Evolutionary conservation across 2,113 vertebrate genomes (phyloP).

Genomic region (Sander vitreus): DNA sequence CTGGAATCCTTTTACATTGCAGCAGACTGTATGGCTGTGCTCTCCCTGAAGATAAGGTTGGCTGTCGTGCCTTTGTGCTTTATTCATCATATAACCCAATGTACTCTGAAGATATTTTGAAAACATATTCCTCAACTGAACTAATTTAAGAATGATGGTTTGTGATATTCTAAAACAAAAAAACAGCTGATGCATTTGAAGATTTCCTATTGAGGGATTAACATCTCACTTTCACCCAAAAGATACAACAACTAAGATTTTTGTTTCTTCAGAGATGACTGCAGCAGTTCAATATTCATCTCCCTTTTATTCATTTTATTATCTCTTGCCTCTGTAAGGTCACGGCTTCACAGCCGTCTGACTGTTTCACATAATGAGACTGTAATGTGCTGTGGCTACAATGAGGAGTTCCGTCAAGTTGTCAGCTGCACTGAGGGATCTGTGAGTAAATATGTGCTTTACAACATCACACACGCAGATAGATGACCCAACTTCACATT

Average conservation of each 20-base stretch:
- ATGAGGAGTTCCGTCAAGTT: constrained; percentile 83
- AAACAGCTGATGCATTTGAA: constrained; percentile 25
- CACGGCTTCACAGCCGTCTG: constrained; percentile 57
- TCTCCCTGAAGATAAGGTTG: constrained; percentile 82
- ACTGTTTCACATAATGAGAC: constrained; percentile 84
- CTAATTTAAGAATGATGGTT: constrained; percentile 7
- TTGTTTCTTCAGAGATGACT: background rate
- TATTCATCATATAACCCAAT: constrained; percentile 20
- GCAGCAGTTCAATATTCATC: constrained; percentile 13
- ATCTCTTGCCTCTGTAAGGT: constrained; percentile 64
- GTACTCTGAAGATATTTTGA: constrained; percentile 19
- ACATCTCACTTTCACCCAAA: background rate
- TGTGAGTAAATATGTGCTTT: constrained; percentile 77
- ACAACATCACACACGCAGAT: background rate
- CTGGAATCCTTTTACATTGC: constrained; percentile 79
- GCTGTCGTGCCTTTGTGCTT: constrained; percentile 28
- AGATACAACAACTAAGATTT: background rate
- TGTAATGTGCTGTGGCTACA: constrained; percentile 84
- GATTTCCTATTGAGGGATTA: constrained; percentile 1
- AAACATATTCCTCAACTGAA: constrained; percentile 10
- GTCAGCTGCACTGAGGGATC: constrained; percentile 87
- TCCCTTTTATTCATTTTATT: constrained; percentile 12
- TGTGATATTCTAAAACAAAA: constrained; percentile 2
- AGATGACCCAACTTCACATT: constrained; percentile 6
- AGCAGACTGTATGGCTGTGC: constrained; percentile 69